Evolutionary conservation across 2,113 vertebrate species (phyloP).

Genomic region (Uria aalge): DNA sequence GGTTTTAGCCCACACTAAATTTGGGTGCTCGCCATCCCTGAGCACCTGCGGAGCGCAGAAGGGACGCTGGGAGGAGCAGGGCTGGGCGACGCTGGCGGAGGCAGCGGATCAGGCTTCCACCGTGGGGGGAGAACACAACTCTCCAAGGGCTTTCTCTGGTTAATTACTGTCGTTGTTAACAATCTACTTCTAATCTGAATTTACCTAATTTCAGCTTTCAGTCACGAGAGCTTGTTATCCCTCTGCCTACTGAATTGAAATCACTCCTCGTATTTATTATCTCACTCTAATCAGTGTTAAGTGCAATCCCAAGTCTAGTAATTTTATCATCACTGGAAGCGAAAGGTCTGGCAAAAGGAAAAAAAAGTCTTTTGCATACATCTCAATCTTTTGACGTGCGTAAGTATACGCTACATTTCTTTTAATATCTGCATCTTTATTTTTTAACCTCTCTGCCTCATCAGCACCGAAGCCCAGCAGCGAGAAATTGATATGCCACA

Average conservation of each 20-base stretch:
- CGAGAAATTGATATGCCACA: background rate
- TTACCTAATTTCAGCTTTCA: background rate
- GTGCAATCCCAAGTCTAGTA: background rate
- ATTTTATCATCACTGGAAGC: background rate
- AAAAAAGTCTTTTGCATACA: background rate
- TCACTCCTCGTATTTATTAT: background rate
- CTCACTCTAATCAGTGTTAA: background rate
- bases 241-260: background rate
- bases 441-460: background rate
- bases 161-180: background rate
- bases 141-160: background rate
- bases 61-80: fast-evolving
- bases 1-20: background rate
- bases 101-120: background rate
- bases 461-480: background rate
- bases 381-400: background rate
- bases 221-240: background rate
- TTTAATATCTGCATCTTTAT: background rate
- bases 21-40: background rate
- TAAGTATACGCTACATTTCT: background rate
- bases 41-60: background rate
- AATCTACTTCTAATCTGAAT: background rate
- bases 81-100: background rate
- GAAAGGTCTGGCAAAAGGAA: background rate
- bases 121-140: background rate